Evolutionary conservation across 2,113 vertebrate species (phyloP), one percentile per base, ranked within the genome.

Genomic region (Neopipo cinnamomea): DNA sequence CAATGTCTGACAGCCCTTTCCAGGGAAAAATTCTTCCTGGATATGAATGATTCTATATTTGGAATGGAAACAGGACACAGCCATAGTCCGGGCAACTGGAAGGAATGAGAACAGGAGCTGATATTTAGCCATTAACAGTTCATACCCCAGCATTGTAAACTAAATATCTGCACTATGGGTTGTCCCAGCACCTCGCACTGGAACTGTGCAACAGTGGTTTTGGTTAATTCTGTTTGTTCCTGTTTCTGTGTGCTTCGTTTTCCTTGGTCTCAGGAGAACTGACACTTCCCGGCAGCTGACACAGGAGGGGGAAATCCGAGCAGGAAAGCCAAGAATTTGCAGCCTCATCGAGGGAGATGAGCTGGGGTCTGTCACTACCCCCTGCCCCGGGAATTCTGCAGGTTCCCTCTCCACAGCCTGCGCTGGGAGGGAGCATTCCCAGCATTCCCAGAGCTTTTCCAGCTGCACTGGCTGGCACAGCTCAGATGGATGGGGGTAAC

Each of bases 391-490:
- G 25, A 46, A 58, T 68, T 16, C 72, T 89, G 80, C 70, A 72
- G 83, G 52, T 65, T 67, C 76, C 79, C n/a, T 16, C 44, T 16
- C 5, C 47, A 7, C 35, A 49, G 27, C 73, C 62, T 68, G 50
- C 5, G 0, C 12, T 8, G 68, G 73, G 31, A 72, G 41, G 47
- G 70, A 79, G 25, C 8, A 3, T 27, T 68, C 42, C 5, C 47
- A 79, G 25, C 8, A 3, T 27, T 68, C 42, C 5, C 47, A 87
- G 67, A 28, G 74, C 53, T 92, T 63, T 94, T 86, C 71, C 91
- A 68, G 92, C 93, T 87, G 88, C 86, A 63, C 88, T 86, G 82
- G 90, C 37, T 13, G 17, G n/a, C n/a, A n/a, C n/a, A n/a, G n/a
- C n/a, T n/a, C n/a, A n/a, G n/a, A n/a, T n/a, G n/a, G n/a, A n/a